Conservation (phyloP, 2,888 invertebrate species). For the Heliconius cydno region DNA sequence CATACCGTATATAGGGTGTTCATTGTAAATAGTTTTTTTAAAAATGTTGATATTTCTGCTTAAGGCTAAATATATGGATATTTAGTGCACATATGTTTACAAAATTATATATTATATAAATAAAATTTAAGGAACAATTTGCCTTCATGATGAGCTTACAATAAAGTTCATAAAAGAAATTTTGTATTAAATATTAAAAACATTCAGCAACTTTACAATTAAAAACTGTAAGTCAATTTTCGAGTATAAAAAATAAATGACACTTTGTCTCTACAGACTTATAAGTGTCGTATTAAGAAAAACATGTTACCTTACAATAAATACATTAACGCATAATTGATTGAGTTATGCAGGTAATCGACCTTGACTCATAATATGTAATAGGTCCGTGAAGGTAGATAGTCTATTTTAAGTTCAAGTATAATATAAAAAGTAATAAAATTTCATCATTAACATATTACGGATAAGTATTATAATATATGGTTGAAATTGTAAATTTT, state of each 20-base stretch:
- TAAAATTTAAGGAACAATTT: not conserved
- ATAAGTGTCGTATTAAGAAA: not conserved
- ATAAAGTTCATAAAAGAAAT: not conserved
- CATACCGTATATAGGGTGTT: not conserved
- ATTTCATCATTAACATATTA: not conserved
- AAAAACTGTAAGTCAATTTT: not conserved
- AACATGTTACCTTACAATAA: not conserved
- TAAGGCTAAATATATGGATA: too few relatives aligned
- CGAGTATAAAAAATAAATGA: not conserved
- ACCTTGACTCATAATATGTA: constrained; percentile 34
- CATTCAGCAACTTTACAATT: not conserved
- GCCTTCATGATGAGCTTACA: not conserved
- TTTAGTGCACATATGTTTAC: too few relatives aligned
- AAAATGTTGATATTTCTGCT: too few relatives aligned
- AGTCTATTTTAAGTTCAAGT: constrained; percentile 21
- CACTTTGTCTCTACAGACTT: too few relatives aligned
- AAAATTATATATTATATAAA: not conserved
- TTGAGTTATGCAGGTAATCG: constrained; percentile 27
- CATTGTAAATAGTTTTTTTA: not conserved
- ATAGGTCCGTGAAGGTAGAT: constrained; percentile 30
- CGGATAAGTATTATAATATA: not conserved
- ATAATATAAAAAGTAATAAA: not conserved
- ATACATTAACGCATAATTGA: constrained; percentile 22
- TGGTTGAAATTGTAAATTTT: not conserved
- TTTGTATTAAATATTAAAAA: not conserved